Conservation (phyloP, 2,888 invertebrate species). For the Ennomos fuscantarius region DNA sequence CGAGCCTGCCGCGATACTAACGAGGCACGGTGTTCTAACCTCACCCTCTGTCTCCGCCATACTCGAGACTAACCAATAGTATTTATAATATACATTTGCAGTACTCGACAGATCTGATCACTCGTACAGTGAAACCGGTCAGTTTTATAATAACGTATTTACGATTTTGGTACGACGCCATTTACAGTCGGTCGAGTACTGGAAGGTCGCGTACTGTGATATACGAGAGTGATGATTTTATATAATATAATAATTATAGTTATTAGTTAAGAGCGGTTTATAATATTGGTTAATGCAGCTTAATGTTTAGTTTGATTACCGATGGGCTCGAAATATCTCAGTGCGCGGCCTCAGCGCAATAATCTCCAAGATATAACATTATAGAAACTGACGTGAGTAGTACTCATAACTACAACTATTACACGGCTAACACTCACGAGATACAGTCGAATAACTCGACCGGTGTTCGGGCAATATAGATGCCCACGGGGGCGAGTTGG, state of each 20-base stretch:
- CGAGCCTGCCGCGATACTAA: slow-evolving; percentile 80
- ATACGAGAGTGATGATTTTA: slow-evolving; percentile 17
- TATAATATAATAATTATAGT: slow-evolving; percentile 5
- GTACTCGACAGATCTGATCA: background rate
- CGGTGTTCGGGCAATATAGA: too few species aligned
- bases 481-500: too few species aligned
- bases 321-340: slow-evolving; percentile 11
- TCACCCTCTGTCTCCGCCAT: slow-evolving; percentile 27
- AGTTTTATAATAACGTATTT: too few species aligned
- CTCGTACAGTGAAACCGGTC: background rate
- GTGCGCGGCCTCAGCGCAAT: slow-evolving; percentile 22
- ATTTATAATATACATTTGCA: slow-evolving; percentile 19
- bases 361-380: slow-evolving; percentile 4
- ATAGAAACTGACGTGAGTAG: too few species aligned
- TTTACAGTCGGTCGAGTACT: background rate
- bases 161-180: too few species aligned
- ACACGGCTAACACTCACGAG: too few species aligned
- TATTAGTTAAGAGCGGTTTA: background rate
- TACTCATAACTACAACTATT: too few species aligned
- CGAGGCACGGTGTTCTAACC: slow-evolving; percentile 49
- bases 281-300: background rate
- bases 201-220: slow-evolving; percentile 29
- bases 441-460: too few species aligned
- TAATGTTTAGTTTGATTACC: background rate
- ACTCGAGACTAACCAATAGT: slow-evolving; percentile 27